A percentile compares a stretch with the other conserved stretches of the same genome.
Evolutionary conservation across 2,888 invertebrate genomes (phyloP).

Genomic region (Phlogophora meticulosa): DNA sequence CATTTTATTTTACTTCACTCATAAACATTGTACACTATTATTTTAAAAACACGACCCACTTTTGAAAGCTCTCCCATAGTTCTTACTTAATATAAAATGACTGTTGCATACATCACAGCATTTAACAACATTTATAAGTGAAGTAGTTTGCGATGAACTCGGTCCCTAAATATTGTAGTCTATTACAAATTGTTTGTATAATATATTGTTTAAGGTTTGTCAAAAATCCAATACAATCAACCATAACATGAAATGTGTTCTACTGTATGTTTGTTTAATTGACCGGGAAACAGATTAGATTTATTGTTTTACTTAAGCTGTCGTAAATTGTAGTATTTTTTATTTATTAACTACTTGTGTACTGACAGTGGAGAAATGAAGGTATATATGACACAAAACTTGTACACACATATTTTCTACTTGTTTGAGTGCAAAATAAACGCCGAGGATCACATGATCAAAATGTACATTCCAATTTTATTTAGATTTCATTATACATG

Average conservation of each 20-base stretch:
- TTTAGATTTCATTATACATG: constrained; percentile 7
- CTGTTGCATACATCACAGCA: constrained; percentile 46
- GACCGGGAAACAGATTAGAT: constrained; percentile 33
- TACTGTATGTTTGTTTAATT: constrained; percentile 44
- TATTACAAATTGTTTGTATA: constrained; percentile 41
- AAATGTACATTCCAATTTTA: constrained; percentile 28
- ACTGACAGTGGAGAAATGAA: constrained; percentile 29
- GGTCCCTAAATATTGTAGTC: constrained; percentile 64
- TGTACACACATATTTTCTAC: constrained; percentile 13
- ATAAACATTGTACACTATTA: constrained; percentile 53
- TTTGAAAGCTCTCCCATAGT: constrained; percentile 41
- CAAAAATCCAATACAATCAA: constrained; percentile 41
- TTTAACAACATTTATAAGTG: constrained; percentile 59
- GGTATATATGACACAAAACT: neutral
- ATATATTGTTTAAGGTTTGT: constrained; percentile 40
- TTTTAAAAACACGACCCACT: constrained; percentile 50
- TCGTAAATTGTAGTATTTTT: constrained; percentile 21
- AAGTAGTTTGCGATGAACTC: constrained; percentile 49
- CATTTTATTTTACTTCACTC: constrained; percentile 63
- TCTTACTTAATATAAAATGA: constrained; percentile 58
- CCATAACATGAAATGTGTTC: constrained; percentile 37
- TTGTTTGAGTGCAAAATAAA: constrained; percentile 37
- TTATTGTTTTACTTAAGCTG: constrained; percentile 19
- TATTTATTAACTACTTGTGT: constrained; percentile 32
- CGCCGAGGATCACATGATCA: constrained; percentile 47